Base-by-base conservation (phyloP, 37 sponge, comb jelly and placozoan species). In the Bolinopsis microptera region DNA sequence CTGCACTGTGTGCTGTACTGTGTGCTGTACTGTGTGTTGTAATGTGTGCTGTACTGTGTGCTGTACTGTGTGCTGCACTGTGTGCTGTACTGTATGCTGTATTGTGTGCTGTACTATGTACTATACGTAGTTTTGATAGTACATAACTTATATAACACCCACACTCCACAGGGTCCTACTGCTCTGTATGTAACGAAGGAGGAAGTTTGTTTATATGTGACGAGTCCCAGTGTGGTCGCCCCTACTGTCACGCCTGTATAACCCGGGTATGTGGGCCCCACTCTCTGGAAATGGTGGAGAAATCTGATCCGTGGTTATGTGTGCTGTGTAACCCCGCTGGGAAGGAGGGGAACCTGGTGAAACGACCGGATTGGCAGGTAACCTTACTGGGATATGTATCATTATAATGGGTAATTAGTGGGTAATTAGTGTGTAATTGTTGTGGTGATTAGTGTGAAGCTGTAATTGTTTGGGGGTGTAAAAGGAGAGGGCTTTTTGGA, bases 171-270 rank as follows among this genome's bases (percentile, higher is more conserved):
- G 80, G 80, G 28, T 77, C 22, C 37, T 77, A 35, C 32, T 77
- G 80, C 80, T 77, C 36, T 32, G 32, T 77, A 16, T 77, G 80
- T 77, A 77, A 77, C 80, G 32, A 77, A 16, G 80, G 80, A 35
- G 80, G 35, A 3, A 35, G 33, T 35, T 18, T 70, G 25, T 26
- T 77, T 36, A 77, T 35, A 34, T 77, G 80, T 77, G 80, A 77
- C 22, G 36, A 77, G 36, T 77, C 35, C 0, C 80, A 77, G 36
- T 77, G 80, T 77, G 80, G 80, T 0, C 28, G 80, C 28, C 80
- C 36, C 13, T 77, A 77, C 35, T 77, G 80, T 32, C 35, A 31
- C 35, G 80, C 27, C 37, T 77, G 80, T 77, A 35, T 77, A 1
- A 3, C 21, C 21, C 35, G 80, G 35, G 33, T 77, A 18, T 70